Evolutionary conservation across 2,888 invertebrate genomes (phyloP).

Genomic region (Nephrotoma appendiculata): DNA sequence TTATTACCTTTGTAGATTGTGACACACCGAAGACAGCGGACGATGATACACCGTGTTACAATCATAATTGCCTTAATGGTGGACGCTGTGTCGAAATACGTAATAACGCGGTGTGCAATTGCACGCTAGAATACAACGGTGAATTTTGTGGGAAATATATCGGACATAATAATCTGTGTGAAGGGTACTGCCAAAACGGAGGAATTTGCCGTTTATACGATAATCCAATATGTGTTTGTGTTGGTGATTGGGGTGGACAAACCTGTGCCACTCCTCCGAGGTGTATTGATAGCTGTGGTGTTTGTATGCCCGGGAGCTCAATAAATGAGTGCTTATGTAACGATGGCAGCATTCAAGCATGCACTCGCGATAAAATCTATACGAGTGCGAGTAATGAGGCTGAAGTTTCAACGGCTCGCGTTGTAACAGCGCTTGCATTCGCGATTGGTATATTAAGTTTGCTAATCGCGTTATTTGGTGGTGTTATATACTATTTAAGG

Average conservation of each 20-base stretch:
- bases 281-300: conserved; percentile 27
- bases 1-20: neutral
- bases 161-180: conserved; percentile 47
- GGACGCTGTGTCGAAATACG: conserved; percentile 37
- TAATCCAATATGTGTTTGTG: conserved; percentile 39
- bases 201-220: conserved; percentile 40
- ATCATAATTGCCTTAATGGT: conserved; percentile 36
- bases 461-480: conserved; percentile 24
- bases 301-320: conserved; percentile 27
- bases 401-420: conserved; percentile 22
- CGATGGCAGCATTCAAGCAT: conserved; percentile 23
- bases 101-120: conserved; percentile 37
- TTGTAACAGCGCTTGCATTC: conserved; percentile 25
- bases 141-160: conserved; percentile 40
- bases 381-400: conserved; percentile 25
- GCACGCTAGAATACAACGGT: conserved; percentile 40
- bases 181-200: conserved; percentile 38
- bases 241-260: conserved; percentile 40
- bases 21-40: conserved; percentile 9
- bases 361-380: conserved; percentile 28
- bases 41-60: conserved; percentile 25
- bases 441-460: conserved; percentile 23
- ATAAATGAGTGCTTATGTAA: conserved; percentile 30
- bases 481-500: conserved; percentile 31
- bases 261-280: conserved; percentile 36